Conservation (phyloP, 2,888 invertebrate genomes). For the Sialis fuliginosa region DNA sequence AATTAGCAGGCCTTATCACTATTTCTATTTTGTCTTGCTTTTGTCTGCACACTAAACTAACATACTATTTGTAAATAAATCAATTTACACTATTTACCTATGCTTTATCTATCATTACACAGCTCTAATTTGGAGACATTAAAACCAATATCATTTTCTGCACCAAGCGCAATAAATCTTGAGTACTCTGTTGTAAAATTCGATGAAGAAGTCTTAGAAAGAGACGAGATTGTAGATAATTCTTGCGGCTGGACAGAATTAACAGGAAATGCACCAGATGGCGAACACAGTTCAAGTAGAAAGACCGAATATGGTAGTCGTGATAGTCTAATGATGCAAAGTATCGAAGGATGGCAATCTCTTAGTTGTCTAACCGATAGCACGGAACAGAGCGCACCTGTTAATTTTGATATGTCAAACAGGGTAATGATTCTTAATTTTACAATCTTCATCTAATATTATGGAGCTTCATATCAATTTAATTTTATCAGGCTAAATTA, state of each 20-base stretch:
- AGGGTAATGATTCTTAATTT: conserved; percentile 39
- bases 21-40: too few relatives aligned
- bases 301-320: conserved; percentile 20
- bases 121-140: conserved; percentile 52
- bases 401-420: conserved; percentile 86
- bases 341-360: conserved; percentile 57
- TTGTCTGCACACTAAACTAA: not conserved
- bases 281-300: conserved; percentile 12
- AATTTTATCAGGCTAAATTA: conserved; percentile 56
- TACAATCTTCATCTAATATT: not conserved
- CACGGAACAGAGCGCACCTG: conserved; percentile 79
- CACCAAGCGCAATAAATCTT: conserved; percentile 70
- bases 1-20: too few relatives aligned
- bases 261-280: not conserved
- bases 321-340: conserved; percentile 27
- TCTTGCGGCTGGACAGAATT: conserved; percentile 10
- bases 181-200: conserved; percentile 56
- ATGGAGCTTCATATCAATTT: not conserved
- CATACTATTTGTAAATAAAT: not conserved
- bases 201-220: conserved; percentile 27
- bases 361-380: conserved; percentile 75
- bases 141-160: conserved; percentile 63
- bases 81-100: not conserved
- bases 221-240: not conserved
- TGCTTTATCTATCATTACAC: conserved; percentile 5